Evolutionary conservation across 2,113 vertebrate species (phyloP).

Genomic region (Percina caprodes): DNA sequence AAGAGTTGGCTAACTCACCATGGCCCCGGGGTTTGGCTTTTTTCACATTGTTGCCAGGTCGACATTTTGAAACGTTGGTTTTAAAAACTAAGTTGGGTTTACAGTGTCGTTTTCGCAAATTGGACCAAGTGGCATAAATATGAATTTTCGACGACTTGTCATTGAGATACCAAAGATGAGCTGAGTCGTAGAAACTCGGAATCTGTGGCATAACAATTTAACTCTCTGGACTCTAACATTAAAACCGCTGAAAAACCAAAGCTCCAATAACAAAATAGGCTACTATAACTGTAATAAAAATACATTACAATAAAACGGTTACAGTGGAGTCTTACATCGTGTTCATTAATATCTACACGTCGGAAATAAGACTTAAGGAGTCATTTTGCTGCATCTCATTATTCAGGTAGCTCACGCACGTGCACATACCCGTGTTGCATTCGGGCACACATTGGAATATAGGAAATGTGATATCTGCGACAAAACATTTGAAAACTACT

Average conservation of each 20-base stretch:
- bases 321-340: background rate
- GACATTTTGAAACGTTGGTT: slow-evolving; percentile 19
- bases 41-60: background rate
- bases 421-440: slow-evolving; percentile 29
- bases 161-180: slow-evolving; percentile 35
- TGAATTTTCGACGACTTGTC: slow-evolving; percentile 37
- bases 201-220: slow-evolving; percentile 52
- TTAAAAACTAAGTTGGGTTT: slow-evolving; percentile 21
- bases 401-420: background rate
- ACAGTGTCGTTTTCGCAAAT: slow-evolving; percentile 22
- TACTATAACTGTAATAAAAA: background rate
- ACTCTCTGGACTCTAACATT: background rate
- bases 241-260: background rate
- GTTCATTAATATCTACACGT: background rate
- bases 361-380: accelerated
- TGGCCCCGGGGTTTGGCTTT: slow-evolving; percentile 35
- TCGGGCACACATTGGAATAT: slow-evolving; percentile 1
- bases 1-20: slow-evolving; percentile 49
- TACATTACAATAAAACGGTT: background rate
- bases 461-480: background rate
- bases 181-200: slow-evolving; percentile 15
- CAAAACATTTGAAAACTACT: background rate
- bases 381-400: background rate
- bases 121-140: slow-evolving; percentile 63
- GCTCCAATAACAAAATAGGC: too few species aligned